These are phyloP conservation scores for Sparus aurata DNA, from an alignment of 2,797 vertebrate species.

Conservation along the genomic window DNA sequence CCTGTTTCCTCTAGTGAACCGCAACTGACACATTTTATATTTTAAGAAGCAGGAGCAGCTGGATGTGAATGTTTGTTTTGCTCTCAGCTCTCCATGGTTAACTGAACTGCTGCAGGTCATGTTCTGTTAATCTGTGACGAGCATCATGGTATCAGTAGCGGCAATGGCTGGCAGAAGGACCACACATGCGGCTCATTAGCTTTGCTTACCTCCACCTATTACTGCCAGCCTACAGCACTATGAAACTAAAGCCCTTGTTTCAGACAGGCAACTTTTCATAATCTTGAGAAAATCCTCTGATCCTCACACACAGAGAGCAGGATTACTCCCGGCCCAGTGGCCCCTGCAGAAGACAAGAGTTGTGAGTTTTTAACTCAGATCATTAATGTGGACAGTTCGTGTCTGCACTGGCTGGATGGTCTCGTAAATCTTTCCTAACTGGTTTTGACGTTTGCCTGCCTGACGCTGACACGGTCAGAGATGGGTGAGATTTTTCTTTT, in stretches of 20 bases:
- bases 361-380: background rate
- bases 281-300: conserved; percentile 36
- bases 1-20: conserved; percentile 13
- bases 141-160: conserved; percentile 11
- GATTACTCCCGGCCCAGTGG: background rate
- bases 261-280: conserved; percentile 31
- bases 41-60: background rate
- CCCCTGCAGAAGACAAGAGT: background rate
- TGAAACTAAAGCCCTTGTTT: background rate
- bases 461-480: background rate
- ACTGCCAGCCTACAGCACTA: background rate
- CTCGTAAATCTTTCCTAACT: background rate
- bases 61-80: background rate
- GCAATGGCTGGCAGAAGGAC: background rate
- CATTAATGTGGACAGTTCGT: background rate
- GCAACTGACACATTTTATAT: conserved; percentile 10
- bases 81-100: too few species aligned
- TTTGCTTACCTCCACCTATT: background rate
- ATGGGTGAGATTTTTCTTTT: background rate
- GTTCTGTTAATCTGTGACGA: background rate
- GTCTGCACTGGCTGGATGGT: background rate
- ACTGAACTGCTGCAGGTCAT: background rate
- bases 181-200: background rate
- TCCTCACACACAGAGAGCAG: conserved; percentile 9
- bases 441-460: too few species aligned